phyloP scores from a whole-genome alignment of 23 tunicate genomes.

The Styela plicata region DNA sequence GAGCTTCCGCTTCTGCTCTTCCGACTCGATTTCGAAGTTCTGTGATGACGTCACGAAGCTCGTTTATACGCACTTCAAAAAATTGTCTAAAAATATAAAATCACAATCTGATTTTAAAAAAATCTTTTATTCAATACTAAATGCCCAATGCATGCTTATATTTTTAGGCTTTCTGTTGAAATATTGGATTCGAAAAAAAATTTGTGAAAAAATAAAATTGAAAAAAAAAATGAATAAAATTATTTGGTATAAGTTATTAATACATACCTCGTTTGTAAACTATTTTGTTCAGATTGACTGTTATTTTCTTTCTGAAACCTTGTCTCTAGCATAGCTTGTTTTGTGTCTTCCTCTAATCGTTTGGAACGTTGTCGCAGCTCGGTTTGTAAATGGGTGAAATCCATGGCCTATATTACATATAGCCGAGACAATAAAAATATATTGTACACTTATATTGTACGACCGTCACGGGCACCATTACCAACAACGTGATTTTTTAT shows the following conservation, averaged over 20 bases:
- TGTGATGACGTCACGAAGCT: constrained; percentile 59
- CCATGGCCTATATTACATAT: constrained; percentile 79
- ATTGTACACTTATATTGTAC: no score
- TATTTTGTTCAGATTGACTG: constrained; percentile 73
- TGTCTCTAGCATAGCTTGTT: constrained; percentile 62
- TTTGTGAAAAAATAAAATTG: no score
- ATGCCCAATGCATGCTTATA: no score
- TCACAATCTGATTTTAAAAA: no score
- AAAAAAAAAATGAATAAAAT: no score
- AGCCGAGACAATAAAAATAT: no score
- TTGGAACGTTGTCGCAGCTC: constrained; percentile 72
- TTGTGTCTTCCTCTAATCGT: constrained; percentile 81
- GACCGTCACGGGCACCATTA: no score
- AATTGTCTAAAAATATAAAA: constrained; percentile 40
- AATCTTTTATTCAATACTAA: no score
- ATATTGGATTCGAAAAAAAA: no score
- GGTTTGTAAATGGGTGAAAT: constrained; percentile 61
- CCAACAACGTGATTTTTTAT: no score
- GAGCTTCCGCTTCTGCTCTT: constrained; percentile 50
- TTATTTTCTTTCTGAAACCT: constrained; percentile 72
- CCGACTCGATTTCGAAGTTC: constrained; percentile 60
- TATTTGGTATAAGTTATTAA: no score
- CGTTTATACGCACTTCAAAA: constrained; percentile 65
- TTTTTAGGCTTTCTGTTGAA: no score
- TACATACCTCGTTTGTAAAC: constrained; percentile 74